Percentiles rank a stretch among this genome's conserved stretches.
phyloP scores from a whole-genome alignment of 2,888 invertebrate species.

The Zonitis immaculata region DNA sequence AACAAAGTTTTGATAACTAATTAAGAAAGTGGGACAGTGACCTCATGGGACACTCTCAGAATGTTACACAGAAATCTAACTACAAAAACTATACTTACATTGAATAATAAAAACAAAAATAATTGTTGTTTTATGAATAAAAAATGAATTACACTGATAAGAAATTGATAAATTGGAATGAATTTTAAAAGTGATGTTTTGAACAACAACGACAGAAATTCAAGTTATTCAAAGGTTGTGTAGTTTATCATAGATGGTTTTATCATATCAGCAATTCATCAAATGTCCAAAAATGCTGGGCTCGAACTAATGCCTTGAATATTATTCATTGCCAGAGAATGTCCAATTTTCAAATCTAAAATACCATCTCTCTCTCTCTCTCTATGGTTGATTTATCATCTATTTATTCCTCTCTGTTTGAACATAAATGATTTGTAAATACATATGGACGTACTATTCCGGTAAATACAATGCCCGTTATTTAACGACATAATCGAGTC shows the following conservation, averaged over 20 bases:
- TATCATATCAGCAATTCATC: conserved; percentile 1
- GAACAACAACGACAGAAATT: not conserved
- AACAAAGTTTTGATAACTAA: conserved; percentile 48
- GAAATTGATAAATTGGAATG: no score
- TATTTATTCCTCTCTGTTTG: not conserved
- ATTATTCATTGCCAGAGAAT: not conserved
- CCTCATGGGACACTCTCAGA: conserved; percentile 33
- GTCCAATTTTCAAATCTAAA: not conserved
- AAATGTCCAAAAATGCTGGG: not conserved
- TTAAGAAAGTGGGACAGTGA: conserved; percentile 46
- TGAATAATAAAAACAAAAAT: not conserved
- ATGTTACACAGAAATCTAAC: conserved; percentile 12
- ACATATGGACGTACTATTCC: conserved; percentile 18
- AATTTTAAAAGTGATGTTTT: no score
- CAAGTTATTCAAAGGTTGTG: not conserved
- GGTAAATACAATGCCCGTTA: conserved; percentile 18
- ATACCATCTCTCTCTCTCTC: not conserved
- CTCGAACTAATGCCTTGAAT: not conserved
- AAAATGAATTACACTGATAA: no score
- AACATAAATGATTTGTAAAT: conserved; percentile 25
- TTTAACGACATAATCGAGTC: conserved; percentile 22
- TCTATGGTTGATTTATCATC: not conserved
- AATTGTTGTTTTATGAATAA: no score
- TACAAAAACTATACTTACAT: not conserved
- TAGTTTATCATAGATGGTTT: not conserved